Conservation (phyloP, 1,140 invertebrate genomes). For the Trichomalopsis sarcophagae region DNA sequence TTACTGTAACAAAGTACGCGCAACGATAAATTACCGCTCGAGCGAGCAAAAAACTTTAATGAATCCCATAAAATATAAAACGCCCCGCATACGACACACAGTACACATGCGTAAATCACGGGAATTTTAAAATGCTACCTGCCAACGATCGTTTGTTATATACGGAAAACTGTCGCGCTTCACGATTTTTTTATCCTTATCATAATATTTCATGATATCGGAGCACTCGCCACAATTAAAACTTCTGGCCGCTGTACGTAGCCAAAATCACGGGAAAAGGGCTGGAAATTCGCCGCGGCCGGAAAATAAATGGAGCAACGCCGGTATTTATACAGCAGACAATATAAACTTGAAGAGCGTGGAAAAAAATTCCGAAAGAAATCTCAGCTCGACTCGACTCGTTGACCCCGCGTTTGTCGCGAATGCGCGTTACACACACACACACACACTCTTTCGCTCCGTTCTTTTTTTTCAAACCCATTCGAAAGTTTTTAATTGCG, state of each 20-base stretch:
- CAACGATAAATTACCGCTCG: neutral
- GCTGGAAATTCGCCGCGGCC: too few relatives aligned
- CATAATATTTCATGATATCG: too few relatives aligned
- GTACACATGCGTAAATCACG: neutral
- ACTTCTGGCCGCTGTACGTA: too few relatives aligned
- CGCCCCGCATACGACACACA: neutral
- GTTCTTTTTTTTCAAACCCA: conserved; percentile 35
- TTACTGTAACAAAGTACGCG: conserved; percentile 7
- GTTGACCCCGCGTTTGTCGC: neutral
- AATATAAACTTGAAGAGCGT: neutral
- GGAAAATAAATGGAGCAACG: neutral
- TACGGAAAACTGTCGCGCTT: neutral
- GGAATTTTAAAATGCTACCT: neutral
- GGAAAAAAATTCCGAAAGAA: neutral
- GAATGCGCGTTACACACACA: neutral
- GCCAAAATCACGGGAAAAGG: too few relatives aligned
- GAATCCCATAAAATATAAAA: conserved; percentile 5
- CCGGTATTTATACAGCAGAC: too few relatives aligned
- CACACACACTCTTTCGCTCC: too few relatives aligned
- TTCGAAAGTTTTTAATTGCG: conserved; percentile 73
- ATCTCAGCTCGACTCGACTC: neutral
- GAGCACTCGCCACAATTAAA: too few relatives aligned
- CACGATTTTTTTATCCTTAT: neutral
- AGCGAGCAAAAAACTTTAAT: neutral
- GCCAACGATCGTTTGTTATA: neutral